Evolutionary conservation across 2,113 vertebrate genomes (phyloP).

Genomic region (Peromyscus californicus): DNA sequence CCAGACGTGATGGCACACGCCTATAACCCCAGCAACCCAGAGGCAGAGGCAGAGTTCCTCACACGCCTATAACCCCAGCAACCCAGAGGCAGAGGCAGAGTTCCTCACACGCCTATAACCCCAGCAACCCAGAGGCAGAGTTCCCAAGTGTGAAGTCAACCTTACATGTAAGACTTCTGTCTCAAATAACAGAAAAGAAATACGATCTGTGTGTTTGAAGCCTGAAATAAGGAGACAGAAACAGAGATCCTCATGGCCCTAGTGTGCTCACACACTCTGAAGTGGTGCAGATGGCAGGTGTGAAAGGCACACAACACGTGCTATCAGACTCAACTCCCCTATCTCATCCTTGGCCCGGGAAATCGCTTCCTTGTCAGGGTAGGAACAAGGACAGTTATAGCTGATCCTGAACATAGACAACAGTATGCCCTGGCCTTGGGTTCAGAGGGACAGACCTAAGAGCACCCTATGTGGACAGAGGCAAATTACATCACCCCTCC

Average conservation of each 20-base stretch:
- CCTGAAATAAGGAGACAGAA: neutral
- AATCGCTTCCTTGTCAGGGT: neutral
- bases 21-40: neutral
- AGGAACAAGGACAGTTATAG: neutral
- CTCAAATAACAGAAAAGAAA: neutral
- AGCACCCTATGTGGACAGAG: neutral
- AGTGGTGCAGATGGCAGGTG: accelerated
- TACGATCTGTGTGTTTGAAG: neutral
- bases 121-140: neutral
- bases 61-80: neutral
- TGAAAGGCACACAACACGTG: neutral
- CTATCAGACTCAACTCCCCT: neutral
- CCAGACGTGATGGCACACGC: no score
- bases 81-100: no score
- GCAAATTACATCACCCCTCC: neutral
- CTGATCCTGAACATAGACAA: neutral
- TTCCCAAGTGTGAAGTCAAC: neutral
- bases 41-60: no score
- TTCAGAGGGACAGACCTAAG: neutral
- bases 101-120: neutral
- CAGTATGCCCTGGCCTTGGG: neutral
- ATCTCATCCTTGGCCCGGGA: neutral
- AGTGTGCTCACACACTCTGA: accelerated
- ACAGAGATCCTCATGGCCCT: neutral
- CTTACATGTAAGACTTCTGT: neutral